A percentile compares a stretch with the other conserved stretches of the same genome.
phyloP scores from a whole-genome alignment of 1,140 invertebrate species.

The Bactericera cockerelli region DNA sequence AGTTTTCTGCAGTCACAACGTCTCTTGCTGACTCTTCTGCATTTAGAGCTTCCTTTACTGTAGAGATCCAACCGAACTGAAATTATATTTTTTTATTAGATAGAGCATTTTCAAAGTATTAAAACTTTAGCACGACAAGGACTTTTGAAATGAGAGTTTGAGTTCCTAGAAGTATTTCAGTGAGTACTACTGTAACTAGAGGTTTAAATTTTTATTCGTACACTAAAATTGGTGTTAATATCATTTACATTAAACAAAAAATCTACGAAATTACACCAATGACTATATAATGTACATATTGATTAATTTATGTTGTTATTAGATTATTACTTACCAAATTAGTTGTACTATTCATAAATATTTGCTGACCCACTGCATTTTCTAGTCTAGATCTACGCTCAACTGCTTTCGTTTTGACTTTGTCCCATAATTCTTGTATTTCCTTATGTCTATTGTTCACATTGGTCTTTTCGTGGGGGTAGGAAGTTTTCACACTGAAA shows the following conservation, averaged over 20 bases:
- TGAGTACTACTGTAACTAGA: too few relatives aligned
- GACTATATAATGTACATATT: too few relatives aligned
- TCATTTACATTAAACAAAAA: too few relatives aligned
- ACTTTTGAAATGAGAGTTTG: too few relatives aligned
- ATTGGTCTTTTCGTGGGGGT: slow-evolving; percentile 73
- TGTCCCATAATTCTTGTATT: slow-evolving; percentile 72
- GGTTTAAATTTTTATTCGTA: too few relatives aligned
- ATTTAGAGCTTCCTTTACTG: slow-evolving; percentile 64
- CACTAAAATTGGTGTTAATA: too few relatives aligned
- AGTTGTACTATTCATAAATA: slow-evolving; percentile 78
- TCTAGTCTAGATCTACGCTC: slow-evolving; percentile 66
- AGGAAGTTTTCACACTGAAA: slow-evolving; percentile 65
- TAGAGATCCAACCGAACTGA: slow-evolving; percentile 54
- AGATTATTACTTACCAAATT: slow-evolving; percentile 40
- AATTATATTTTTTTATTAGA: too few relatives aligned
- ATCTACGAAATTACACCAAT: too few relatives aligned
- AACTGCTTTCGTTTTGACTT: slow-evolving; percentile 64
- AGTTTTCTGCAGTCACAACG: slow-evolving; percentile 74
- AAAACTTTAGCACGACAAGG: too few relatives aligned
- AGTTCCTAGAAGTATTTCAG: too few relatives aligned
- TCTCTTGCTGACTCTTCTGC: slow-evolving; percentile 69
- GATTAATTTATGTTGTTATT: too few relatives aligned
- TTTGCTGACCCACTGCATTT: slow-evolving; percentile 84
- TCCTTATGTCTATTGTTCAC: slow-evolving; percentile 72
- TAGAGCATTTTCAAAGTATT: too few relatives aligned